These are phyloP conservation scores for Masticophis lateralis DNA, from an alignment of 2,797 vertebrate species.

Conservation along the genomic window DNA sequence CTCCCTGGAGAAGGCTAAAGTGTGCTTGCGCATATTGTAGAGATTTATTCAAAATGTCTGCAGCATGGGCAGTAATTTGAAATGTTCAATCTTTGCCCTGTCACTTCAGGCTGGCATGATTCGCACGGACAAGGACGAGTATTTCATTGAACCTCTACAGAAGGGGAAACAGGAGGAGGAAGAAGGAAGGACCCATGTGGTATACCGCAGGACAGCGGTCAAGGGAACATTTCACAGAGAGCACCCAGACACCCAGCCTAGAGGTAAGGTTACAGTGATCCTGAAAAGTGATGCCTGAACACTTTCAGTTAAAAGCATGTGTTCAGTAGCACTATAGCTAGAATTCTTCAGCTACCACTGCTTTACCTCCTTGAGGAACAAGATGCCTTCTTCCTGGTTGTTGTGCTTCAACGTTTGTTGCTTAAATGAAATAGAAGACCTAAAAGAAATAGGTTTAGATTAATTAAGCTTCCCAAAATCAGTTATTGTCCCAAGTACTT, in stretches of 20 bases:
- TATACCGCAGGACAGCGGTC: conserved; percentile 87
- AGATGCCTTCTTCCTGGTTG: not conserved
- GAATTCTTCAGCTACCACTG: rapidly evolving
- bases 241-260: conserved; percentile 70
- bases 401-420: not conserved
- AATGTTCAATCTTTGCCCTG: conserved; percentile 57
- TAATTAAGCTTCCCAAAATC: not conserved
- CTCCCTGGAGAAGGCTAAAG: conserved; percentile 59
- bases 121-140: conserved; percentile 91
- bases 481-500: not conserved
- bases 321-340: not conserved
- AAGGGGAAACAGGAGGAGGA: conserved; percentile 76
- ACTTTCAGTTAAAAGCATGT: not conserved
- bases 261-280: conserved; percentile 78
- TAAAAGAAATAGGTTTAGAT: not conserved
- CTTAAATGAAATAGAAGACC: not conserved
- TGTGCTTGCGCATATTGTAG: conserved; percentile 68
- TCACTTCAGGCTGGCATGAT: conserved; percentile 92
- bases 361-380: not conserved
- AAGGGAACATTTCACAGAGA: conserved; percentile 69
- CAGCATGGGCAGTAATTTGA: conserved; percentile 46
- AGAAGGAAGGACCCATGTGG: conserved; percentile 86
- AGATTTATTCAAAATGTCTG: conserved; percentile 53
- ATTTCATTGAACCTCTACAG: conserved; percentile 94
- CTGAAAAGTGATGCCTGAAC: not conserved